Evolutionary conservation across 2,888 invertebrate genomes (phyloP).

Genomic region (Tenodera sinensis): DNA sequence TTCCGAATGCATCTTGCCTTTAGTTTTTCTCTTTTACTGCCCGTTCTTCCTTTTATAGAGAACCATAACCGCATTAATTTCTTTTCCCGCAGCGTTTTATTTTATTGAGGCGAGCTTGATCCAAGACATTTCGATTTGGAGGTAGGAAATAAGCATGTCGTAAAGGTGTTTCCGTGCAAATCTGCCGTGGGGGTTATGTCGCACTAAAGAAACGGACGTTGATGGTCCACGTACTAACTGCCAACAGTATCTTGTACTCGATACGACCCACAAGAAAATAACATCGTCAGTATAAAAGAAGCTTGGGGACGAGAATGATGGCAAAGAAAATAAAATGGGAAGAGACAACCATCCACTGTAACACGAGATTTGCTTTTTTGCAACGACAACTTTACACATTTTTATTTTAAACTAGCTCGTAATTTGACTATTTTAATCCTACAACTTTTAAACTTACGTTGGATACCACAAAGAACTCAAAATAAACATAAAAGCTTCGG

Average conservation of each 20-base stretch:
- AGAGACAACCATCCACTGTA: not conserved
- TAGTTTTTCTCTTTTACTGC: not conserved
- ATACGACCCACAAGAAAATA: not conserved
- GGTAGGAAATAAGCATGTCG: not conserved
- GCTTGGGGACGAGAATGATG: not conserved
- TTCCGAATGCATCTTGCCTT: slow-evolving; percentile 1
- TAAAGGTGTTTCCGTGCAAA: not conserved
- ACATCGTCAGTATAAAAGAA: not conserved
- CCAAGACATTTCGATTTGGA: slow-evolving; percentile 18
- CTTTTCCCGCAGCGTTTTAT: slow-evolving; percentile 7
- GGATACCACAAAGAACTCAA: no score
- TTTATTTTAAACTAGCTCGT: no score
- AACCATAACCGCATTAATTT: slow-evolving; percentile 27
- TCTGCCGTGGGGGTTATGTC: not conserved
- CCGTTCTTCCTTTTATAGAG: slow-evolving; percentile 9
- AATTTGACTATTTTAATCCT: no score
- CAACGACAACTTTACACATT: not conserved
- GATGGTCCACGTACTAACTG: not conserved
- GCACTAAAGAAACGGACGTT: not conserved
- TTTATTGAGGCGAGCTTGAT: slow-evolving; percentile 20
- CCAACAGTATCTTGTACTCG: not conserved
- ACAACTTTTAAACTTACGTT: no score
- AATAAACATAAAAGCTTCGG: no score
- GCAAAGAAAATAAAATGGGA: not conserved
- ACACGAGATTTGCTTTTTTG: not conserved